A percentile compares a stretch with the other conserved stretches of the same genome.
Evolutionary conservation across 2,113 vertebrate genomes (phyloP).

Genomic region (Talpa occidentalis): DNA sequence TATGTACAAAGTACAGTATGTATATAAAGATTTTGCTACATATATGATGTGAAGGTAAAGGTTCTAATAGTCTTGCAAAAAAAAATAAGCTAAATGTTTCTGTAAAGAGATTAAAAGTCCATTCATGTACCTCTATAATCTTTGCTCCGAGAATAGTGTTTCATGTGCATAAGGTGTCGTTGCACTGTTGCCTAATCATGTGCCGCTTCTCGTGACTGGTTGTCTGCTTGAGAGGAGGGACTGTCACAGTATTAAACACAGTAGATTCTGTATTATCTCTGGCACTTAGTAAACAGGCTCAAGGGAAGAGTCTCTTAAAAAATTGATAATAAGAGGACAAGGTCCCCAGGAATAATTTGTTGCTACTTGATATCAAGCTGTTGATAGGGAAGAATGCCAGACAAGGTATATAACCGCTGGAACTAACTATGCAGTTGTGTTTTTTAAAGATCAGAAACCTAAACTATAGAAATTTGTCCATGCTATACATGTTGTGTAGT

Average conservation of each 20-base stretch:
- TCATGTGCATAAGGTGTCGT: not conserved
- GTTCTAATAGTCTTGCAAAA: not conserved
- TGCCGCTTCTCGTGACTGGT: not conserved
- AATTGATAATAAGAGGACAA: not conserved
- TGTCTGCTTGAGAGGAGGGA: not conserved
- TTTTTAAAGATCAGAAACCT: slow-evolving; percentile 11
- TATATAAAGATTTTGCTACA: too few relatives aligned
- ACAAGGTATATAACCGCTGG: not conserved
- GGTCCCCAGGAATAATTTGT: not conserved
- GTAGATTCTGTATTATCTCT: not conserved
- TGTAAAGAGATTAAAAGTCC: slow-evolving; percentile 1
- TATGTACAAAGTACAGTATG: too few relatives aligned
- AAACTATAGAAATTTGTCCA: slow-evolving; percentile 9
- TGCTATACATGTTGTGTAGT: not conserved
- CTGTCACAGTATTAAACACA: not conserved
- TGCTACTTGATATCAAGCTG: not conserved
- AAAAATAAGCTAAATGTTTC: not conserved
- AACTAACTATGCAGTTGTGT: not conserved
- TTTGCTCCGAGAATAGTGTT: not conserved
- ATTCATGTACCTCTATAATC: not conserved
- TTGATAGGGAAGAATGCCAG: not conserved
- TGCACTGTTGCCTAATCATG: not conserved
- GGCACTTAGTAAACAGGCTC: not conserved
- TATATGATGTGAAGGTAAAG: not conserved
- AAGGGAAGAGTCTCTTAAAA: not conserved